Percentiles rank a stretch among this genome's conserved stretches.
Evolutionary conservation across 2,888 invertebrate species (phyloP).

Genomic region (Bhutanitis thaidina): DNA sequence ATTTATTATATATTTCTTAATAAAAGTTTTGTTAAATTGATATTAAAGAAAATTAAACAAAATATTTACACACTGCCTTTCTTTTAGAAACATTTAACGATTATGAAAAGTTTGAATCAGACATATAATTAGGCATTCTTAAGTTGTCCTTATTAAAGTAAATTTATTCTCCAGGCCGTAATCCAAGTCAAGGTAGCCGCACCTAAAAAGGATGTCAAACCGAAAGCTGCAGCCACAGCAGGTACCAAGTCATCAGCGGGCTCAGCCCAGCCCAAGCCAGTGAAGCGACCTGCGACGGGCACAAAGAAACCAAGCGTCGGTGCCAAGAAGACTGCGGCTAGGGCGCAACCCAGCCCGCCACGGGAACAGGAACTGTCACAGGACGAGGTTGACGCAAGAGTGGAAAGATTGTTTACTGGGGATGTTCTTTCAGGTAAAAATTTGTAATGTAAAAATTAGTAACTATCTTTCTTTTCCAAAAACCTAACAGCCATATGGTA

Average conservation of each 20-base stretch:
- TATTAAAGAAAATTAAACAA: no score
- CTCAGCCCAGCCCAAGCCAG: constrained; percentile 70
- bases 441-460: no score
- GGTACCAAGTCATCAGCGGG: constrained; percentile 66
- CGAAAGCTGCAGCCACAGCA: constrained; percentile 70
- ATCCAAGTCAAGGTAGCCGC: constrained; percentile 86
- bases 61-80: no score
- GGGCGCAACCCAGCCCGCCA: constrained; percentile 60
- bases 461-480: no score
- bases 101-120: no score
- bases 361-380: constrained; percentile 84
- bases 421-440: constrained; percentile 74
- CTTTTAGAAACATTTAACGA: no score
- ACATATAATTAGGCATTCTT: no score
- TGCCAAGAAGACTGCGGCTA: constrained; percentile 39
- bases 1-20: constrained; percentile 1
- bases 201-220: constrained; percentile 80
- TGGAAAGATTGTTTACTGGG: constrained; percentile 82
- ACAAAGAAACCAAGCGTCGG: constrained; percentile 32
- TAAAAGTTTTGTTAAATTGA: background rate
- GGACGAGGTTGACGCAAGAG: constrained; percentile 89
- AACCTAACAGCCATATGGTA: no score
- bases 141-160: no score
- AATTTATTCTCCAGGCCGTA: constrained; percentile 79
- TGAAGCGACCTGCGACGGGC: constrained; percentile 64